Evolutionary conservation across 2,888 invertebrate species (phyloP).

Genomic region (Drosophila buzzatii): DNA sequence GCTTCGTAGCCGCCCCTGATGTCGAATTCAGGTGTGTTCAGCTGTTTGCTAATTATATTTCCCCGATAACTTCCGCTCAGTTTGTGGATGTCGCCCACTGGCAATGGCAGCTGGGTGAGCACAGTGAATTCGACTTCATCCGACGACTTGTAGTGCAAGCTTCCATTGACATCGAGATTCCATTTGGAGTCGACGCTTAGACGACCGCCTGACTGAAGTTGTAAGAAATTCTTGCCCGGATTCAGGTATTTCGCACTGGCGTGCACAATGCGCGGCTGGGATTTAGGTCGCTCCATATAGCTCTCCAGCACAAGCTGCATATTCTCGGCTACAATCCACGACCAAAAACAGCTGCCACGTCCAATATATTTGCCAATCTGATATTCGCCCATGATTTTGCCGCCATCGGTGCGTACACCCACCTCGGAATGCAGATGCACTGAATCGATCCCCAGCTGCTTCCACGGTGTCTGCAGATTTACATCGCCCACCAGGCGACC

Average conservation of each 20-base stretch:
- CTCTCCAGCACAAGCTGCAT: slow-evolving; percentile 86
- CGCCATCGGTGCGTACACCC: slow-evolving; percentile 71
- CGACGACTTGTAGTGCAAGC: slow-evolving; percentile 74
- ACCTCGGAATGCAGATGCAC: slow-evolving; percentile 78
- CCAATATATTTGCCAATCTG: slow-evolving; percentile 85
- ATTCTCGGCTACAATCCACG: slow-evolving; percentile 86
- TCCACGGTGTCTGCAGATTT: slow-evolving; percentile 83
- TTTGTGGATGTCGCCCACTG: slow-evolving; percentile 87
- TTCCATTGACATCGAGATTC: slow-evolving; percentile 87
- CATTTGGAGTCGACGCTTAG: slow-evolving; percentile 87
- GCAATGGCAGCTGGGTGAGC: slow-evolving; percentile 86
- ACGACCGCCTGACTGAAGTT: slow-evolving; percentile 86
- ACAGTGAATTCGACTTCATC: slow-evolving; percentile 85
- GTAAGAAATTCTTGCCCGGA: slow-evolving; percentile 86
- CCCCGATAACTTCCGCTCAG: slow-evolving; percentile 84
- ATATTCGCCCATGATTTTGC: slow-evolving; percentile 83
- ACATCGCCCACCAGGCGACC: slow-evolving; percentile 73
- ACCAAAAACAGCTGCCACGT: slow-evolving; percentile 86
- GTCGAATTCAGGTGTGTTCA: slow-evolving; percentile 83
- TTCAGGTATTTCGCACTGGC: slow-evolving; percentile 86
- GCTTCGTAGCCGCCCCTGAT: slow-evolving; percentile 86
- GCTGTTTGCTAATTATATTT: slow-evolving; percentile 78
- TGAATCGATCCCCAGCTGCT: slow-evolving; percentile 82
- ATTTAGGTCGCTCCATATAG: slow-evolving; percentile 84
- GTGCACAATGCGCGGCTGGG: slow-evolving; percentile 85